These are phyloP conservation scores for Cosmopolites sordidus DNA, from an alignment of 2,888 invertebrate genomes.

Conservation along the genomic window DNA sequence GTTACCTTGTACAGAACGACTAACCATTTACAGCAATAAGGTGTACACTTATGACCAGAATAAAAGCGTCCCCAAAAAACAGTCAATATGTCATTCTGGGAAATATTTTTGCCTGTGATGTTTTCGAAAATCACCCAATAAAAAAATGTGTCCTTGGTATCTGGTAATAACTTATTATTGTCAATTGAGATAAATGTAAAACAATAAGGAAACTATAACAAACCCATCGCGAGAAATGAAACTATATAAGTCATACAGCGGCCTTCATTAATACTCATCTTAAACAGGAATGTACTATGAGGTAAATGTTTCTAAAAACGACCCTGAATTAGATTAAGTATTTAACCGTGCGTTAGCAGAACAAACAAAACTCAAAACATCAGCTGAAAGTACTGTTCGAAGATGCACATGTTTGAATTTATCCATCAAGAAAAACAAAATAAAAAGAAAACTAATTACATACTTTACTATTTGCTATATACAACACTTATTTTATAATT, in stretches of 20 bases:
- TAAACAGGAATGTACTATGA: slow-evolving; percentile 33
- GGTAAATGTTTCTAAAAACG: slow-evolving; percentile 30
- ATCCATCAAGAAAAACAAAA: background rate
- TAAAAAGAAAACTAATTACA: background rate
- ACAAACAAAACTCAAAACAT: slow-evolving; percentile 1
- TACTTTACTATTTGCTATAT: slow-evolving; percentile 12
- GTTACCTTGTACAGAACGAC: too few species aligned
- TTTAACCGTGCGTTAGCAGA: slow-evolving; percentile 5
- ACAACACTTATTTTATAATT: slow-evolving; percentile 22
- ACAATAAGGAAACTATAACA: too few species aligned
- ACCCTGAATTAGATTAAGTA: slow-evolving; percentile 34
- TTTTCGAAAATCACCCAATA: too few species aligned
- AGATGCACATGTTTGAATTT: too few species aligned
- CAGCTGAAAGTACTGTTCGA: background rate
- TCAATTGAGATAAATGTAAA: too few species aligned
- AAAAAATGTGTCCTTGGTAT: too few species aligned
- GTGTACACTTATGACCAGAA: too few species aligned
- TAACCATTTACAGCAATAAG: too few species aligned
- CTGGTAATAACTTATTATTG: too few species aligned
- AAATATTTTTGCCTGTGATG: too few species aligned
- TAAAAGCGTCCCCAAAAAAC: too few species aligned
- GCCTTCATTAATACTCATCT: slow-evolving; percentile 16
- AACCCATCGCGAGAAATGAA: background rate
- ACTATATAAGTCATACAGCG: background rate
- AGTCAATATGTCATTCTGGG: too few species aligned